phyloP scores from a whole-genome alignment of 2,797 vertebrate species.

The Enteromius anoplus region DNA sequence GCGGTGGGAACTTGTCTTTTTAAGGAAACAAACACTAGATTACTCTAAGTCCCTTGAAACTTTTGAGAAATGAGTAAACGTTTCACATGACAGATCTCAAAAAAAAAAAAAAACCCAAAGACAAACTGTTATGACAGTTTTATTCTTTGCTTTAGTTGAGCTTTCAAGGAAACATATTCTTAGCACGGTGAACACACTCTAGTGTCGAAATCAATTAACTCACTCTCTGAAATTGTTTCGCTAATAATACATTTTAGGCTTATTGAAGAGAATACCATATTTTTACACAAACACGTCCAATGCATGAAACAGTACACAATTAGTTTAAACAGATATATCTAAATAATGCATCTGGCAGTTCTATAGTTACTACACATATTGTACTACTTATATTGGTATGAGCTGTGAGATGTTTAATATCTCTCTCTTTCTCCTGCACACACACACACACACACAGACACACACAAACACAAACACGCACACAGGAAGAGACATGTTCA shows the following conservation, averaged over 20 bases:
- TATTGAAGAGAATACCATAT: neutral
- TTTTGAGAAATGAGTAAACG: conserved; percentile 27
- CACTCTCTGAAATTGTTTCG: neutral
- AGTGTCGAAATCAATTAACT: neutral
- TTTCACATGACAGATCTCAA: conserved; percentile 34
- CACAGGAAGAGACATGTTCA: conserved; percentile 72
- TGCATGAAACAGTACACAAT: neutral
- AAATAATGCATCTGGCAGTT: conserved; percentile 7
- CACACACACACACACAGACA: neutral
- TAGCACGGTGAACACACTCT: neutral
- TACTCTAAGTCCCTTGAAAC: neutral
- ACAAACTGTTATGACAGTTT: neutral
- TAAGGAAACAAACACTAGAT: conserved; percentile 30
- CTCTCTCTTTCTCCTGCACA: neutral
- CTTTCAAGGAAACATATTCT: conserved; percentile 34
- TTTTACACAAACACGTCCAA: neutral
- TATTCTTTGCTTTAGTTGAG: neutral
- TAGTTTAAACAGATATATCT: neutral
- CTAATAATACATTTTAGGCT: neutral
- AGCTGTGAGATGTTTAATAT: neutral
- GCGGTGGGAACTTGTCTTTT: conserved; percentile 4
- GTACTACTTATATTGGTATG: neutral
- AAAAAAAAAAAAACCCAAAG: neutral
- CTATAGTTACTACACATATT: neutral
- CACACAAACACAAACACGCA: neutral